Percentiles rank a stretch among this genome's conserved stretches.
Evolutionary conservation across 2,888 invertebrate genomes (phyloP).

Genomic region (Drosophila vallismaia): DNA sequence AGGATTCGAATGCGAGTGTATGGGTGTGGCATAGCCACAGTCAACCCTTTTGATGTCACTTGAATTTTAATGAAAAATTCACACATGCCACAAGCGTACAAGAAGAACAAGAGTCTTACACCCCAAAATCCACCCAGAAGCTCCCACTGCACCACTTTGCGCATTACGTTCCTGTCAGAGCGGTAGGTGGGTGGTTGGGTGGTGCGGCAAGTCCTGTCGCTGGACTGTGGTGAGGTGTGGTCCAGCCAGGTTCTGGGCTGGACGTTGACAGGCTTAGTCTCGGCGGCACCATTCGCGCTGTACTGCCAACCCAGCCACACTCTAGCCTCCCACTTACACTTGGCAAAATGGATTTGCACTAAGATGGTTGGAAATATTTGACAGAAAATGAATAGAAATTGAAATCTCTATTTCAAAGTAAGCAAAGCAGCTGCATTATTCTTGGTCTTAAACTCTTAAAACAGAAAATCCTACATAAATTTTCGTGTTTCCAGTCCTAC

Average conservation of each 20-base stretch:
- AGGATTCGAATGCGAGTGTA: slow-evolving; percentile 20
- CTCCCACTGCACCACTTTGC: slow-evolving; percentile 29
- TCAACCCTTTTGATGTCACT: slow-evolving; percentile 81
- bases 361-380: background rate
- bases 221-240: slow-evolving; percentile 64
- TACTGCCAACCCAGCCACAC: background rate
- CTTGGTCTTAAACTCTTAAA: background rate
- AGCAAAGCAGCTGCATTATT: too few species aligned
- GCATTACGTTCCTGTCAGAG: slow-evolving; percentile 41
- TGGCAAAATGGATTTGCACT: background rate
- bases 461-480: background rate
- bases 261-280: slow-evolving; percentile 66
- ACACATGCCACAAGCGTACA: slow-evolving; percentile 79
- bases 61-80: slow-evolving; percentile 81
- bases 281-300: slow-evolving; percentile 47
- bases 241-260: slow-evolving; percentile 44
- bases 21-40: slow-evolving; percentile 47
- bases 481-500: background rate
- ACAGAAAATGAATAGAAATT: background rate
- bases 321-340: slow-evolving; percentile 1
- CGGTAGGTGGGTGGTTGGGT: slow-evolving; percentile 27
- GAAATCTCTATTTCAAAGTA: background rate
- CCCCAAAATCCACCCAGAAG: background rate
- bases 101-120: slow-evolving; percentile 32
- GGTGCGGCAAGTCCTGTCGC: slow-evolving; percentile 41